Conservation (phyloP, 2,888 invertebrate genomes). For the Cephus rjabovi region DNA sequence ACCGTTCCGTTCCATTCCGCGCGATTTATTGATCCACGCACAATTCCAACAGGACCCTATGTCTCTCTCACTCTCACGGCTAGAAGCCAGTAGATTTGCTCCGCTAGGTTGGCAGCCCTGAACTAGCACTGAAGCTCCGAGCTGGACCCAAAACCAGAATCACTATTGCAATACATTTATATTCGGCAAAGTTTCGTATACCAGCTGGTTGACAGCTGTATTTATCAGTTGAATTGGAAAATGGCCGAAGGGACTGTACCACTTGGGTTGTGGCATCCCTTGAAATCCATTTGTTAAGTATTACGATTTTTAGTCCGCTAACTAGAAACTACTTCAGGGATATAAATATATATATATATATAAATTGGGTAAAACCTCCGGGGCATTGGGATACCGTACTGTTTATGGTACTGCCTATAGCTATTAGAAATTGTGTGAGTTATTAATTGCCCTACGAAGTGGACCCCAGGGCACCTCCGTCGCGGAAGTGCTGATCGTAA, state of each 20-base stretch:
- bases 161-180: background rate
- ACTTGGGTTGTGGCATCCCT: background rate
- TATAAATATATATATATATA: background rate
- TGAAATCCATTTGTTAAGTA: background rate
- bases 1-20: slow-evolving; percentile 52
- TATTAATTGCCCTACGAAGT: background rate
- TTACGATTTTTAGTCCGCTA: background rate
- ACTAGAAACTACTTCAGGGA: background rate
- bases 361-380: background rate
- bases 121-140: no score
- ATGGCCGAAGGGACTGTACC: background rate
- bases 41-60: slow-evolving; percentile 50
- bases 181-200: background rate
- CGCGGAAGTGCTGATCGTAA: background rate
- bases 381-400: background rate
- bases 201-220: background rate
- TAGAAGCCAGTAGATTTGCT: background rate
- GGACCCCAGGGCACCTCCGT: background rate
- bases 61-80: background rate
- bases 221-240: background rate
- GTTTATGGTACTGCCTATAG: background rate
- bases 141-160: background rate
- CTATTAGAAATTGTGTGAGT: background rate
- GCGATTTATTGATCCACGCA: slow-evolving; percentile 66
- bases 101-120: background rate